A percentile compares a stretch with the other conserved stretches of the same genome.
These are phyloP conservation scores for Strix aluco DNA, from an alignment of 2,113 vertebrate species.

Conservation along the genomic window DNA sequence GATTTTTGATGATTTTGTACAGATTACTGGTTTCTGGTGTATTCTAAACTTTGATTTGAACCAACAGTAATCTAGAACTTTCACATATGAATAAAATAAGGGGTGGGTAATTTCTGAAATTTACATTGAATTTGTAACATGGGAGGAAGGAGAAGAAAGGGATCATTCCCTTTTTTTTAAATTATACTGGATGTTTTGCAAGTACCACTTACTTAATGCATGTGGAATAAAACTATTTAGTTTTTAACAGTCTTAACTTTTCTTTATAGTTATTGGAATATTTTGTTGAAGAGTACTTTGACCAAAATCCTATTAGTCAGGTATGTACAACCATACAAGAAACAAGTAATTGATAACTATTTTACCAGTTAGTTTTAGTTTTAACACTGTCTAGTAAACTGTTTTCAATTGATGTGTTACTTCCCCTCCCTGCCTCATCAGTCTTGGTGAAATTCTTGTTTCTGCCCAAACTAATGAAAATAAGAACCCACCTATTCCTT, in stretches of 20 bases:
- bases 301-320: conserved; percentile 99
- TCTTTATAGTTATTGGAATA: conserved; percentile 87
- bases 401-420: neutral
- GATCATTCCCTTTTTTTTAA: neutral
- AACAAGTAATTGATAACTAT: neutral
- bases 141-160: neutral
- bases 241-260: neutral
- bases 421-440: neutral
- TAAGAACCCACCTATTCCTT: neutral
- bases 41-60: neutral
- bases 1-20: neutral
- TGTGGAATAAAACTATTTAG: neutral
- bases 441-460: neutral
- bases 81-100: neutral
- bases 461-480: neutral
- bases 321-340: conserved; percentile 68
- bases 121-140: neutral
- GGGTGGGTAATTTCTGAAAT: neutral
- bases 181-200: neutral
- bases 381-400: neutral
- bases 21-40: neutral
- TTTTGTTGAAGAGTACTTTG: conserved; percentile 97
- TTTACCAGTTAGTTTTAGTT: neutral
- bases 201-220: neutral
- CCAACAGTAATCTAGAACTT: neutral